Evolutionary conservation across 1,140 invertebrate genomes (phyloP), one percentile per base, ranked within the genome.

Genomic region (Mercenaria mercenaria): DNA sequence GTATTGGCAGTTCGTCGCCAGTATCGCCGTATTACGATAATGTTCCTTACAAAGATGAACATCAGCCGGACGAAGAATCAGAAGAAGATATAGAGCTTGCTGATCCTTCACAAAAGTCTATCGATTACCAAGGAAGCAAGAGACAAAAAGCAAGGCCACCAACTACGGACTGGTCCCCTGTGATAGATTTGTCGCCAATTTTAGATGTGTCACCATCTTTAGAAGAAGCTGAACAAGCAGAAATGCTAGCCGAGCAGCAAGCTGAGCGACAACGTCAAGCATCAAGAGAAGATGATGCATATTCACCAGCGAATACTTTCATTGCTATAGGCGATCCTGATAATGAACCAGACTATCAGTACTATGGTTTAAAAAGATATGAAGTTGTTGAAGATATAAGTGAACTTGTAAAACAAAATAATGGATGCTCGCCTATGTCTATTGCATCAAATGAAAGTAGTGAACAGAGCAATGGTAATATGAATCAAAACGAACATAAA

Each of bases 171-270:
- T 96, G 96, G 96, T 96, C 96, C 2, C 96, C 96, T n/a, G 95
- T 96, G 2, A 96, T 96, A 56, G 96, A 96, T 76, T 93, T 96
- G 11, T 96, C 96, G 10, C 96, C 96, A 0, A 96, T 96, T 52
- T 74, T 96, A 72, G 96, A 96, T 92, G 96, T 96, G 1, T 96
- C 96, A 0, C 96, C 96, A 0, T 96, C 96, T 0, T 86, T 96
- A 20, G 96, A 96, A 91, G 94, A 96, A 67, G 96, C 96, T 10
- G 96, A 96, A 85, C 96, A 96, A 81, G 95, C 95, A 79, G 95
- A 96, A 81, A 96, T 96, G 96, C 89, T 95, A 32, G 93, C 93
- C 4, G 93, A 95, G 64, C 95, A 95, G 84, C 90, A 93, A 74
- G 93, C 94, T 56, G 94, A 94, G 72, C 81, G 93, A 20, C 72